phyloP scores from a whole-genome alignment of 2,113 vertebrate species.

The Tetrao urogallus region DNA sequence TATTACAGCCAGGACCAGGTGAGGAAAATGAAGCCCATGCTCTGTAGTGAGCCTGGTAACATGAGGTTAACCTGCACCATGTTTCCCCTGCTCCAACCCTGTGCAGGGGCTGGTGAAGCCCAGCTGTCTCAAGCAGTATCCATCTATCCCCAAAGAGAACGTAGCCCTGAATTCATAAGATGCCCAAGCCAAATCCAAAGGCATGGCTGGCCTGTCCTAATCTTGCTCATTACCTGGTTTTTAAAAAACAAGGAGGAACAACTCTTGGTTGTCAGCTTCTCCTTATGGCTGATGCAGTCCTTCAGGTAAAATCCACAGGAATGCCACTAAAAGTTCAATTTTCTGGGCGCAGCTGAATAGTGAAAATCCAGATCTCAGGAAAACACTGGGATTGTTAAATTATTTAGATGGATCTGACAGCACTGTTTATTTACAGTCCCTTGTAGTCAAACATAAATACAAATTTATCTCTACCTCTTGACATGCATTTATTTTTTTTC shows the following conservation, averaged over 20 bases:
- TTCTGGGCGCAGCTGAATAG: background rate
- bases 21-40: background rate
- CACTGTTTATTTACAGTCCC: slow-evolving; percentile 17
- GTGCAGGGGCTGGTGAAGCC: background rate
- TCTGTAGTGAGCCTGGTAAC: background rate
- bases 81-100: background rate
- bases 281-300: background rate
- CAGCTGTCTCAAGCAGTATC: background rate
- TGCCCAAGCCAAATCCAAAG: background rate
- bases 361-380: background rate
- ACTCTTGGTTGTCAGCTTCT: background rate
- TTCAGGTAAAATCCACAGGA: background rate
- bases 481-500: slow-evolving; percentile 59
- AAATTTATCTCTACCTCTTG: slow-evolving; percentile 23
- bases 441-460: slow-evolving; percentile 20
- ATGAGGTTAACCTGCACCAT: background rate
- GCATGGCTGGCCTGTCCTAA: background rate
- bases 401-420: slow-evolving; percentile 24
- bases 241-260: background rate
- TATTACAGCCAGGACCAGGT: background rate
- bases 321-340: background rate
- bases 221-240: background rate
- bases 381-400: slow-evolving; percentile 12
- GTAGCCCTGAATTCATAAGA: background rate
- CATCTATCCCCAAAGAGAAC: background rate